phyloP scores from a whole-genome alignment of 2,113 vertebrate species.

The Semicossyphus pulcher region DNA sequence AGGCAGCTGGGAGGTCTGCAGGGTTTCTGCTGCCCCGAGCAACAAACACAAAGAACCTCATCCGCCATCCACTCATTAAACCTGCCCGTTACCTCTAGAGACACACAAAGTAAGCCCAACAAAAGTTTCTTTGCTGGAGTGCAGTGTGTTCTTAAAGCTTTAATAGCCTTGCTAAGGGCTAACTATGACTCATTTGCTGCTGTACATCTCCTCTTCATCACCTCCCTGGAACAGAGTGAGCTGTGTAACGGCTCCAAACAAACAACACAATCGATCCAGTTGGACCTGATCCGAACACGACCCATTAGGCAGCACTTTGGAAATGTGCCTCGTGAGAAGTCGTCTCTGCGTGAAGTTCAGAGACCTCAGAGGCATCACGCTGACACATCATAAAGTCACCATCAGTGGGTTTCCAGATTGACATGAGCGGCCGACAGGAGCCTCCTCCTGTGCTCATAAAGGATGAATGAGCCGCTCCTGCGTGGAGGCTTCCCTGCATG shows the following conservation, averaged over 20 bases:
- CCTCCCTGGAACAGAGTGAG: not conserved
- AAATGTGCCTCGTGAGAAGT: conserved; percentile 2
- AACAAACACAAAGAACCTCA: not conserved
- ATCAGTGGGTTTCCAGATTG: conserved; percentile 52
- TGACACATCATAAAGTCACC: conserved; percentile 32
- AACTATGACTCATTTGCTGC: not conserved
- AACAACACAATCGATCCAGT: conserved; percentile 1
- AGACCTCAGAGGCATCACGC: conserved; percentile 21
- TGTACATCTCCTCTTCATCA: not conserved
- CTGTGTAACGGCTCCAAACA: not conserved
- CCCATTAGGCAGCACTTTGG: conserved; percentile 16
- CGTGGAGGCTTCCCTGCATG: conserved; percentile 40
- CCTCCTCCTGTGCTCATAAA: conserved; percentile 56
- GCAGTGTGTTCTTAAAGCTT: not conserved
- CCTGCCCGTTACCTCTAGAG: not conserved
- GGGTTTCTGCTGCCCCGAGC: conserved; percentile 3
- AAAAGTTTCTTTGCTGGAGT: accelerated
- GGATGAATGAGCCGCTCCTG: conserved; percentile 63
- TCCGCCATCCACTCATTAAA: conserved; percentile 12
- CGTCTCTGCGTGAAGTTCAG: conserved; percentile 20
- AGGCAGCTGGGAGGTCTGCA: not conserved
- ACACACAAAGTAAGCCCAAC: not conserved
- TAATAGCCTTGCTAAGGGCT: not conserved
- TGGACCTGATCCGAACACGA: conserved; percentile 3
- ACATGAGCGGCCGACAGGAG: conserved; percentile 48